phyloP scores from a whole-genome alignment of 2,888 invertebrate genomes.

The Orthosia incerta region DNA sequence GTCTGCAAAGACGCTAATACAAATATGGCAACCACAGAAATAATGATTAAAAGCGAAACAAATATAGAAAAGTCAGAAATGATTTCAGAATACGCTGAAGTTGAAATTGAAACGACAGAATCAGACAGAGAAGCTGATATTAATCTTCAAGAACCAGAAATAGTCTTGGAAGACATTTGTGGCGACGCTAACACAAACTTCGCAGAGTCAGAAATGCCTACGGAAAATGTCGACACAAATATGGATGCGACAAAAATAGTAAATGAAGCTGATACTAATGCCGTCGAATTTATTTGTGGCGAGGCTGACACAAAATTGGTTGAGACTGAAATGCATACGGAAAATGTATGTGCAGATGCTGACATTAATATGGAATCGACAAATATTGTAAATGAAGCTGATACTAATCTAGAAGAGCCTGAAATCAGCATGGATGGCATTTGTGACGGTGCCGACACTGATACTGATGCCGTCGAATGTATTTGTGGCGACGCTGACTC shows the following conservation, averaged over 20 bases:
- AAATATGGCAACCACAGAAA: not conserved
- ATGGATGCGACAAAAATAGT: not conserved
- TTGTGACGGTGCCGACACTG: not conserved
- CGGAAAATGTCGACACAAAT: not conserved
- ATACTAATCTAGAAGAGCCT: not conserved
- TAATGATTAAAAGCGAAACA: not conserved
- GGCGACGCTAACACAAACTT: not conserved
- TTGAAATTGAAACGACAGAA: slow-evolving; percentile 4
- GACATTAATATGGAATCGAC: not conserved
- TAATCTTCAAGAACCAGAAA: not conserved
- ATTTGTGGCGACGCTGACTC: not conserved
- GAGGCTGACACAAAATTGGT: not conserved
- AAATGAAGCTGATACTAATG: not conserved
- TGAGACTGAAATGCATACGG: not conserved
- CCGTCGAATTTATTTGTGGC: not conserved
- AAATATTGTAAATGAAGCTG: not conserved
- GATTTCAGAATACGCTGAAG: not conserved
- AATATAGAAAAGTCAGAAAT: not conserved
- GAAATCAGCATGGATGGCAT: not conserved
- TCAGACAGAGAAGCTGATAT: not conserved
- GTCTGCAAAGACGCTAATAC: not conserved
- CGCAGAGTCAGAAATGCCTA: not conserved
- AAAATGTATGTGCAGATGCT: not conserved
- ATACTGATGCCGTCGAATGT: not conserved
- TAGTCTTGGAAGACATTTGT: not conserved